These are phyloP conservation scores for Lemur catta DNA, from an alignment of 2,797 vertebrate genomes.

Conservation along the genomic window DNA sequence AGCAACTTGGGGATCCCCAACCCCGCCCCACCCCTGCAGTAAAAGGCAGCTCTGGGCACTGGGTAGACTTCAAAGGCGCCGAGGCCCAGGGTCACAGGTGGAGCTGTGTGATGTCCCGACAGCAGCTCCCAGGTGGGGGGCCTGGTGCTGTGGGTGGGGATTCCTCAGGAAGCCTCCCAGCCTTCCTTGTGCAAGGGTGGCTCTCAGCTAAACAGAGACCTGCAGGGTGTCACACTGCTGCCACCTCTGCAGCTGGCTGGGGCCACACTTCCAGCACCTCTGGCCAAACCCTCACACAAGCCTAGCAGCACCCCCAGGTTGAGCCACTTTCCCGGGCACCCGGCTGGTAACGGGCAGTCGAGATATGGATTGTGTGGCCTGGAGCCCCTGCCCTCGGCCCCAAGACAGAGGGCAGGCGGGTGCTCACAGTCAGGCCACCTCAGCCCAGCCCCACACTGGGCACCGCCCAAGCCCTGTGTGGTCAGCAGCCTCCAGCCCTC, in stretches of 20 bases:
- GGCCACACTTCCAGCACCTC: neutral
- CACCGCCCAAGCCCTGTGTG: neutral
- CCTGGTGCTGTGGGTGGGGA: neutral
- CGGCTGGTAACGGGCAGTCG: neutral
- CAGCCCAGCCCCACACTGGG: accelerated
- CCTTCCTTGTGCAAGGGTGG: neutral
- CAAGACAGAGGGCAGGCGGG: neutral
- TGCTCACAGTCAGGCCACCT: neutral
- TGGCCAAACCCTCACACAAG: neutral
- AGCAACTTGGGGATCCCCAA: constrained; percentile 7
- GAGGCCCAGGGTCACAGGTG: constrained; percentile 53
- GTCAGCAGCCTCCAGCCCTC: neutral
- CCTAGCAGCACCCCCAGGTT: neutral
- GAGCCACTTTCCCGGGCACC: neutral
- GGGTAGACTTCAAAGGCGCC: constrained; percentile 56
- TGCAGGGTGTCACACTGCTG: neutral
- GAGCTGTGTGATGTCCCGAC: neutral
- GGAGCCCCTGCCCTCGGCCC: neutral
- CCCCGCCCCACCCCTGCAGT: neutral
- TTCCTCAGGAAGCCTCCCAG: neutral
- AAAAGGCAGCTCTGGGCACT: constrained; percentile 23
- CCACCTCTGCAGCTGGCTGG: neutral
- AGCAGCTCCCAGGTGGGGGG: neutral
- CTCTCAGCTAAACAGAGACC: neutral
- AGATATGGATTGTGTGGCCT: neutral